Base-by-base conservation (phyloP, 2,797 vertebrate species). In the Pangasius mekongensis region DNA sequence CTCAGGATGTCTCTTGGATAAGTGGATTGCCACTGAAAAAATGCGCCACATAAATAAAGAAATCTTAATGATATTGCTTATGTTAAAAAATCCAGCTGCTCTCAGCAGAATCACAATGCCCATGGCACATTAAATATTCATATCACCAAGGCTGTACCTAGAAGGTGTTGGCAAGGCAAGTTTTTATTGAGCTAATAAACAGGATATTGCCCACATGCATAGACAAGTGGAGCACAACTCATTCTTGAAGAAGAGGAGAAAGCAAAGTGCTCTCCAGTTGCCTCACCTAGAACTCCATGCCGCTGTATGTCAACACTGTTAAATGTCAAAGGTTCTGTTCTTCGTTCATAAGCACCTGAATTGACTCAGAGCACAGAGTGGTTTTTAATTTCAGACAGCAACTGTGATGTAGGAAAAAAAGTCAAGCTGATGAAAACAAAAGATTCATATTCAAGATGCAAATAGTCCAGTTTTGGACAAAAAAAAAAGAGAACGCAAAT, bases 81-180 rank as follows among this genome's bases (percentile, higher is more conserved):
- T 95, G 96, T 94, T 97, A 93, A 95, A 95, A 85, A 96, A 95
- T 95, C 84, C 89, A 92, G 95, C 95, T 95, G 95, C 94, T 92
- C 96, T 97, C 95, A 97, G 96, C 96, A 96, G 91, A 94, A 95
- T 94, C 91, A 94, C 95, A 96, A 96, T 95, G 93, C 92, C 92
- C 93, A 85, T 11, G 89, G 91, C 91, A 89, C 89, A 92, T 95
- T 95, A 95, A 96, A 95, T 95, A 96, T 96, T 94, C 93, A 95
- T 94, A 92, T 92, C 84, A 86, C 64, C 58, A 91, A 71, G 77
- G 93, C 93, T 92, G 89, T 84, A 89, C 91, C 93, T 93, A 85
- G 91, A 92, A 18, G 93, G 91, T 92, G 91, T 69, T 67, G 87
- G 90, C 91, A 89, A 92, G 84, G 93, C 90, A 84, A 82, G 90